Conservation (phyloP, 2,113 vertebrate genomes). For the Tachycineta bicolor region DNA sequence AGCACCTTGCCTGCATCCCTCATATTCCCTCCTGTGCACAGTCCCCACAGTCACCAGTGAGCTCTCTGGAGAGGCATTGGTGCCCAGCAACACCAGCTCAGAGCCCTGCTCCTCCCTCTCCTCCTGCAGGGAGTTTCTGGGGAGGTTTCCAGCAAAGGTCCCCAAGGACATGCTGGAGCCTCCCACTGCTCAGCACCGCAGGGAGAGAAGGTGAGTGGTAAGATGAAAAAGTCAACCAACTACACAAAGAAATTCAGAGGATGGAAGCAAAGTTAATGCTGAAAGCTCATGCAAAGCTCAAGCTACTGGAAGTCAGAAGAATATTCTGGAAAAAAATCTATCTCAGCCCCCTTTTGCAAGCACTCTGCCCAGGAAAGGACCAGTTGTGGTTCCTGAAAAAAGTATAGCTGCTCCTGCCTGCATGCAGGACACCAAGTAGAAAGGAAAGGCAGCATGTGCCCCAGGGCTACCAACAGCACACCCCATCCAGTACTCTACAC, state of each 20-base stretch:
- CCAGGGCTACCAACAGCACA: not conserved
- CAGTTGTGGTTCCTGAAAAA: not conserved
- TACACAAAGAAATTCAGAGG: not conserved
- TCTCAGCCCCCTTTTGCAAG: not conserved
- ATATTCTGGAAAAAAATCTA: not conserved
- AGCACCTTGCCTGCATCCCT: not conserved
- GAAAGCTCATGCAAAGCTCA: not conserved
- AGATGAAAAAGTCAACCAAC: not conserved
- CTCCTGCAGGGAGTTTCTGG: not conserved
- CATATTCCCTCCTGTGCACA: rapidly evolving
- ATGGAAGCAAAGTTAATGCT: not conserved
- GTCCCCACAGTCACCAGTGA: not conserved
- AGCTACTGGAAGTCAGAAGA: not conserved
- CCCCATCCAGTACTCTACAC: not conserved
- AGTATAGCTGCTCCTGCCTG: not conserved
- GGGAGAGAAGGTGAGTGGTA: not conserved
- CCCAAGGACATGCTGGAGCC: not conserved
- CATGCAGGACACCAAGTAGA: not conserved
- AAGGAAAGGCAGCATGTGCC: not conserved
- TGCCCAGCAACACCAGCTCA: not conserved
- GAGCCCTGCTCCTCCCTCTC: not conserved
- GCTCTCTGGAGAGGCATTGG: not conserved
- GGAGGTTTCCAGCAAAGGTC: not conserved
- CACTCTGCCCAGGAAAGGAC: not conserved
- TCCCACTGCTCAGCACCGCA: not conserved